phyloP scores from a whole-genome alignment of 2,113 vertebrate genomes.

The Diphyllodes magnificus region DNA sequence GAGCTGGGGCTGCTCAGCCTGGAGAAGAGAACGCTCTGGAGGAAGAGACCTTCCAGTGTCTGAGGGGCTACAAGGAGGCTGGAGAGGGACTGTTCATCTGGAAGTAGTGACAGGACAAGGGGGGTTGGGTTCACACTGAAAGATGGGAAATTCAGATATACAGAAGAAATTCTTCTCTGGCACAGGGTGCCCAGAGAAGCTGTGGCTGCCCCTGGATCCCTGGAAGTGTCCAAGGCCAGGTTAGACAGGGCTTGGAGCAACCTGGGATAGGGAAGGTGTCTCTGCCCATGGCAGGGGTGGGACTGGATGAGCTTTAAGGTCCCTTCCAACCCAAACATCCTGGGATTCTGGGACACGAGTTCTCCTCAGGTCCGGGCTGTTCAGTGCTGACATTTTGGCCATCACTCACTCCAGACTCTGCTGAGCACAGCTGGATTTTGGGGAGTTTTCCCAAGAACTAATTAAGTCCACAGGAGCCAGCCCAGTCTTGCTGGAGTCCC shows the following conservation, averaged over 20 bases:
- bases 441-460: not conserved
- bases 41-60: not conserved
- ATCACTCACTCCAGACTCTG: not conserved
- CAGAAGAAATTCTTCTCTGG: not conserved
- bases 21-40: not conserved
- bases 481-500: not conserved
- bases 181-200: not conserved
- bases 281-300: not conserved
- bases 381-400: not conserved
- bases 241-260: accelerated
- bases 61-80: not conserved
- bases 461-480: not conserved
- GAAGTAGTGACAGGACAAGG: not conserved
- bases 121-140: not conserved
- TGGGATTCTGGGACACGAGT: accelerated
- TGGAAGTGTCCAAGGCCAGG: not conserved
- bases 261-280: not conserved
- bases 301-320: not conserved
- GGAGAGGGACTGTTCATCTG: not conserved
- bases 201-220: not conserved
- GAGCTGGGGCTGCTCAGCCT: not conserved
- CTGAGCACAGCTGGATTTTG: not conserved
- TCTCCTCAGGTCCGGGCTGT: not conserved
- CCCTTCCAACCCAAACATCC: not conserved
- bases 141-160: not conserved